phyloP scores from a whole-genome alignment of 23 tunicate genomes.

The Halocynthia aurantium region DNA sequence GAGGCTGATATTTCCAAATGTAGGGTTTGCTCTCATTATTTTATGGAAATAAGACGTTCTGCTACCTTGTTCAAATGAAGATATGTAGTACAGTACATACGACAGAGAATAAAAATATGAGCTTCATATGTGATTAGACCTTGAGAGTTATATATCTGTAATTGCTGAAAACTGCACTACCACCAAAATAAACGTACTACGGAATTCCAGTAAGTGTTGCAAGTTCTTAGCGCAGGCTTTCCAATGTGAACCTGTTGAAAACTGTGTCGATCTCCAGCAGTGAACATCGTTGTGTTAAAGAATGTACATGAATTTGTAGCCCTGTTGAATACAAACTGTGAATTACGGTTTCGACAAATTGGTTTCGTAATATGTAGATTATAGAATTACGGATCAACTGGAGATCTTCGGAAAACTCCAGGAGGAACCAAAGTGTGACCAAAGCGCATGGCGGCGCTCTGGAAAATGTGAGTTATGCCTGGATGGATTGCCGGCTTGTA shows the following conservation, averaged over 20 bases:
- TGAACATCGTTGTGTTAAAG: constrained; percentile 22
- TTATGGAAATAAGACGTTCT: no score
- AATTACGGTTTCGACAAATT: not conserved
- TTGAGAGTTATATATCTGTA: no score
- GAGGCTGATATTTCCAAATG: no score
- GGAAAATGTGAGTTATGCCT: constrained; percentile 54
- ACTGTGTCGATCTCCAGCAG: constrained; percentile 62
- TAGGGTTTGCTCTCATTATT: no score
- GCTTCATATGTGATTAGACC: no score
- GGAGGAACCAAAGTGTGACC: constrained; percentile 74
- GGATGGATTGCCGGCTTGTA: constrained; percentile 54
- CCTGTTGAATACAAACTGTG: not conserved
- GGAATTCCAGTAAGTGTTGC: constrained; percentile 76
- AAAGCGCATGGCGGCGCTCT: constrained; percentile 67
- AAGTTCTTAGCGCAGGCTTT: constrained; percentile 53
- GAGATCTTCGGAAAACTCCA: constrained; percentile 46
- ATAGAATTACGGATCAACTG: constrained; percentile 20
- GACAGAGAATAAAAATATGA: no score
- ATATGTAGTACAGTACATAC: no score
- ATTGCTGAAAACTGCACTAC: not conserved
- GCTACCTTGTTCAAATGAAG: no score
- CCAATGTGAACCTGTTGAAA: constrained; percentile 32
- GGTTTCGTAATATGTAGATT: not conserved
- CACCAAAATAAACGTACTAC: constrained; percentile 25
- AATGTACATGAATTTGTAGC: constrained; percentile 18